Conservation (phyloP, 2,113 vertebrate genomes). For the Toxotes jaculatrix region DNA sequence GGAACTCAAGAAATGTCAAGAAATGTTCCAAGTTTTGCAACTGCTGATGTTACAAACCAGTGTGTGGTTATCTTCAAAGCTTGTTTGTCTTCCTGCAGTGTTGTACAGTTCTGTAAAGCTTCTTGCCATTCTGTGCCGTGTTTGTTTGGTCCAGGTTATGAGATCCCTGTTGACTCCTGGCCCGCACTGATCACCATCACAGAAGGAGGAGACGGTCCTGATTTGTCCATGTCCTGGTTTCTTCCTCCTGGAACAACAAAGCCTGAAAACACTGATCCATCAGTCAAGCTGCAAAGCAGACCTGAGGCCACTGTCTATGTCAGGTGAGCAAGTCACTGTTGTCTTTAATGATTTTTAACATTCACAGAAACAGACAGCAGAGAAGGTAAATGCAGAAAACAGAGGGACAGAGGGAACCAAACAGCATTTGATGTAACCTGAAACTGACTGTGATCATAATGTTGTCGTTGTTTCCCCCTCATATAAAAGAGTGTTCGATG, state of each 20-base stretch:
- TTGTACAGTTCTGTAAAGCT: not conserved
- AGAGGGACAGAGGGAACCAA: not conserved
- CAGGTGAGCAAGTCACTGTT: conserved; percentile 29
- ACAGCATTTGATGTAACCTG: not conserved
- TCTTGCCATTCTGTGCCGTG: not conserved
- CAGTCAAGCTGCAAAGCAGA: not conserved
- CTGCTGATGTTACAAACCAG: no score
- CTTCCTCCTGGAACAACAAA: not conserved
- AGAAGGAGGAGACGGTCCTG: accelerated
- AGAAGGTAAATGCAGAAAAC: no score
- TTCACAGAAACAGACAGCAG: no score
- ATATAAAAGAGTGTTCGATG: conserved; percentile 51
- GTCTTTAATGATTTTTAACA: not conserved
- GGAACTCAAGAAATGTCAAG: no score
- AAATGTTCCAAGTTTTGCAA: no score
- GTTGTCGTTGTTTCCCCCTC: not conserved
- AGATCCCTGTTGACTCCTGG: not conserved
- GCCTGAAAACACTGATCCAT: not conserved
- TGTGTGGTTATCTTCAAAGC: no score
- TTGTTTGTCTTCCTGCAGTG: not conserved
- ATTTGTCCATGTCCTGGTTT: conserved; percentile 32
- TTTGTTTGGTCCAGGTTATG: conserved; percentile 18
- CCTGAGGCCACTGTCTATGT: conserved; percentile 21
- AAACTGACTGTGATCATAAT: not conserved
- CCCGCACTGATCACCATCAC: conserved; percentile 38